These are phyloP conservation scores for Odobenus rosmarus DNA, from an alignment of 2,113 vertebrate species.

Conservation along the genomic window DNA sequence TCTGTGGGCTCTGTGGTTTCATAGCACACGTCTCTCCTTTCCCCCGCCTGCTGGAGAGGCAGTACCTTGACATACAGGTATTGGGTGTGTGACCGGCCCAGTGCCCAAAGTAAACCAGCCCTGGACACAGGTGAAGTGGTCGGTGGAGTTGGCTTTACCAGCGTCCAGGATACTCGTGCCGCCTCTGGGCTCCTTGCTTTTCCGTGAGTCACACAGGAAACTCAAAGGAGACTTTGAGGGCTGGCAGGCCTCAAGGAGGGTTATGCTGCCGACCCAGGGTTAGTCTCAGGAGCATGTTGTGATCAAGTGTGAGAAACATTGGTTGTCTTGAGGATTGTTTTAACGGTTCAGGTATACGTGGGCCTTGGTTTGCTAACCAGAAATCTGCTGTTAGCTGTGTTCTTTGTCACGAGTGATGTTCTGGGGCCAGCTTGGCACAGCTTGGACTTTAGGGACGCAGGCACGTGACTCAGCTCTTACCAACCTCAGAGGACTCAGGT, in stretches of 20 bases:
- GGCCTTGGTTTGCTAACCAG: accelerated
- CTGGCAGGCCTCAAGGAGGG: accelerated
- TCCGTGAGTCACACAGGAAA: not conserved
- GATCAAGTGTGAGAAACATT: not conserved
- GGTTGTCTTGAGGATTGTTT: not conserved
- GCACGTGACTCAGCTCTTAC: not conserved
- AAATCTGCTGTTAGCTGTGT: accelerated
- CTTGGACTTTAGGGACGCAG: not conserved
- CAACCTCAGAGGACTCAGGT: not conserved
- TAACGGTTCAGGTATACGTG: not conserved
- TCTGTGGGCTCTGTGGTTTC: not conserved
- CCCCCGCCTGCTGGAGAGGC: not conserved
- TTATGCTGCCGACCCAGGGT: too few species aligned
- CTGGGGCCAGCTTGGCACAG: not conserved
- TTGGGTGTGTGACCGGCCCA: not conserved
- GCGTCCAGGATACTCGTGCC: not conserved
- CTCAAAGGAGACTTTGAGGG: not conserved
- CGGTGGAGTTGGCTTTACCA: not conserved
- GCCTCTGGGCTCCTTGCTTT: not conserved
- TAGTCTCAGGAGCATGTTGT: not conserved
- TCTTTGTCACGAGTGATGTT: not conserved
- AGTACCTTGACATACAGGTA: accelerated
- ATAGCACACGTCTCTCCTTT: not conserved
- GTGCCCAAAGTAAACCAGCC: too few species aligned
- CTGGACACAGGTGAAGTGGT: not conserved